Evolutionary conservation across 2,113 vertebrate species (phyloP), one percentile per base, ranked within the genome.

Genomic region (Burhinus oedicnemus): DNA sequence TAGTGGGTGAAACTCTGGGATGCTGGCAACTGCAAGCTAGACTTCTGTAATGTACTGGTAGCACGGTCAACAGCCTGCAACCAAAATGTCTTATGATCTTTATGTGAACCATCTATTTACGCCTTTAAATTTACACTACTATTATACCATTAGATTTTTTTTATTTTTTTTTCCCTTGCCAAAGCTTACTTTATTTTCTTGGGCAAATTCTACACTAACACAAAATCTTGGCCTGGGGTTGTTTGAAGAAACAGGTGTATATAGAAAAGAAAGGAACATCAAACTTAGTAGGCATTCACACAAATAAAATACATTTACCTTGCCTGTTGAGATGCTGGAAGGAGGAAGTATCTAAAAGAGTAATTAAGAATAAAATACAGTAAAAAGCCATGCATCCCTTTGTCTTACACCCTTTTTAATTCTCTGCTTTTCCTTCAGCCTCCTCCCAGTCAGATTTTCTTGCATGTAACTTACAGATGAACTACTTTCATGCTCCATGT

Each of bases 1-100:
- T 93, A 52, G 52, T 74, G 75, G 83, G 66, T 89, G 81, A 86
- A 95, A 91, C 66, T 79, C 84, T 95, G 85, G 83, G 95, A 96
- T 87, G 81, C 87, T 92, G 93, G 95, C 79, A 96, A 94, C 44
- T 42, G 52, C 74, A 93, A 83, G 44, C 47, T 90, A 87, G 51
- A 61, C 38, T 96, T 84, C 61, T 82, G 72, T 72, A 82, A 87
- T 29, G 38, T 85, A 87, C 76, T 90, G 57, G 88, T 87, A 95
- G 61, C 75, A 85, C 9, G 29, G 77, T 79, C 95, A 96, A 85
- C 68, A 91, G 60, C 77, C 92, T 86, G 64, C 87, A 95, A 87
- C 55, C 49, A 93, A 94, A 94, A 91, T 47, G 38, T 89, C 80
- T 76, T 52, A 69, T 11, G 77, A 96, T 78, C 58, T 70, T 82